Conservation (phyloP, 2,797 vertebrate species). For the Chiroxiphia lanceolata region DNA sequence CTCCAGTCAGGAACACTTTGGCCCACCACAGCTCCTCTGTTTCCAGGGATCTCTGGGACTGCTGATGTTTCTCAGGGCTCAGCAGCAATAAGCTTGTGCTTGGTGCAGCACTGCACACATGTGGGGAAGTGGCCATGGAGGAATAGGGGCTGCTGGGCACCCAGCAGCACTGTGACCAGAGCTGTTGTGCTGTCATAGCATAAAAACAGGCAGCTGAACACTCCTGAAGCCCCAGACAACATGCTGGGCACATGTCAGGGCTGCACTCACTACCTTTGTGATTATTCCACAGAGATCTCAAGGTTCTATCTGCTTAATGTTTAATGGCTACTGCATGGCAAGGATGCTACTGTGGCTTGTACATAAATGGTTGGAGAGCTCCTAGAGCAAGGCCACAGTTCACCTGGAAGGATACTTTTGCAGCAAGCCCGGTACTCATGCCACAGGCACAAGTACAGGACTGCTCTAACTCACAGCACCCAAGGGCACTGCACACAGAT, state of each 20-base stretch:
- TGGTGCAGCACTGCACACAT: not conserved
- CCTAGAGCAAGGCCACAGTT: not conserved
- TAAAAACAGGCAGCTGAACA: not conserved
- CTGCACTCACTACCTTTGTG: not conserved
- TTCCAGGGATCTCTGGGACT: not conserved
- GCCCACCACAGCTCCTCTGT: not conserved
- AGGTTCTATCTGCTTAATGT: not conserved
- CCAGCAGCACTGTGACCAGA: not conserved
- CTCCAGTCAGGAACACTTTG: not conserved
- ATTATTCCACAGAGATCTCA: not conserved
- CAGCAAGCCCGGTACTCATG: not conserved
- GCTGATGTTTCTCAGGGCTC: not conserved
- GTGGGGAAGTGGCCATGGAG: accelerated
- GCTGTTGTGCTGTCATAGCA: not conserved
- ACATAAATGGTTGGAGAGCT: not conserved
- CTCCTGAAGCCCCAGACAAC: not conserved
- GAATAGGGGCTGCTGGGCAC: accelerated
- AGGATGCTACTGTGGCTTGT: not conserved
- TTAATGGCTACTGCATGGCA: not conserved
- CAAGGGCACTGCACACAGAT: accelerated
- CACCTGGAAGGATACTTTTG: not conserved
- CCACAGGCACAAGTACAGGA: not conserved
- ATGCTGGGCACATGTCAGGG: not conserved
- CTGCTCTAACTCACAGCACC: not conserved
- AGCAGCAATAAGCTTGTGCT: not conserved